These are phyloP conservation scores for Pandemis corylana DNA, from an alignment of 2,888 invertebrate species.

Conservation along the genomic window DNA sequence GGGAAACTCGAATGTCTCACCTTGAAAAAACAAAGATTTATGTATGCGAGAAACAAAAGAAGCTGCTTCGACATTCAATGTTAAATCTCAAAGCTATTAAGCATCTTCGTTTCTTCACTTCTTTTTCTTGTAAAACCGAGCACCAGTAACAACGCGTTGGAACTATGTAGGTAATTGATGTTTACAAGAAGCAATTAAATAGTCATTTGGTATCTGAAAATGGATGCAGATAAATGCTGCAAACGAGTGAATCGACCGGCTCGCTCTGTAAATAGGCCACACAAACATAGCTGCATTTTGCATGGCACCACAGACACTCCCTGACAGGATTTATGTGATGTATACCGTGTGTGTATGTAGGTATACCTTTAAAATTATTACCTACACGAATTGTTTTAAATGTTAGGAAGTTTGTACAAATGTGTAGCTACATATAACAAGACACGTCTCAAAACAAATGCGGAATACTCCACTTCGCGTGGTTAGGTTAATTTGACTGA, in stretches of 20 bases:
- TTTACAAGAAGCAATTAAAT: constrained; percentile 17
- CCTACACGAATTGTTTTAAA: too few relatives aligned
- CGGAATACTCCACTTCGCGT: too few relatives aligned
- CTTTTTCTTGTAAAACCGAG: not conserved
- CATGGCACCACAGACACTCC: constrained; percentile 12
- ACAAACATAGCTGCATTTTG: constrained; percentile 11
- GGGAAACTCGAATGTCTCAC: not conserved
- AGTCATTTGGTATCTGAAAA: constrained; percentile 8
- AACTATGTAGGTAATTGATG: not conserved
- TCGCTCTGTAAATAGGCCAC: constrained; percentile 21
- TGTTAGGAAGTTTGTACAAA: too few relatives aligned
- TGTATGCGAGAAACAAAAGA: not conserved
- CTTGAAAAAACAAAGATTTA: not conserved
- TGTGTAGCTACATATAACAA: too few relatives aligned
- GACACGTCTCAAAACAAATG: too few relatives aligned
- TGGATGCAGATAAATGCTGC: constrained; percentile 4
- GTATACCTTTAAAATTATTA: not conserved
- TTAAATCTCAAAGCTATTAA: not conserved
- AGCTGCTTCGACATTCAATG: not conserved
- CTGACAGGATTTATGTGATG: not conserved
- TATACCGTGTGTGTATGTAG: not conserved
- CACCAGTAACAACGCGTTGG: not conserved
- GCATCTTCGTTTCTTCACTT: not conserved
- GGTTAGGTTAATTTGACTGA: too few relatives aligned
- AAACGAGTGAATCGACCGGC: constrained; percentile 8